Conservation (phyloP, 1,140 invertebrate species). For the Cheumatopsyche charites region DNA sequence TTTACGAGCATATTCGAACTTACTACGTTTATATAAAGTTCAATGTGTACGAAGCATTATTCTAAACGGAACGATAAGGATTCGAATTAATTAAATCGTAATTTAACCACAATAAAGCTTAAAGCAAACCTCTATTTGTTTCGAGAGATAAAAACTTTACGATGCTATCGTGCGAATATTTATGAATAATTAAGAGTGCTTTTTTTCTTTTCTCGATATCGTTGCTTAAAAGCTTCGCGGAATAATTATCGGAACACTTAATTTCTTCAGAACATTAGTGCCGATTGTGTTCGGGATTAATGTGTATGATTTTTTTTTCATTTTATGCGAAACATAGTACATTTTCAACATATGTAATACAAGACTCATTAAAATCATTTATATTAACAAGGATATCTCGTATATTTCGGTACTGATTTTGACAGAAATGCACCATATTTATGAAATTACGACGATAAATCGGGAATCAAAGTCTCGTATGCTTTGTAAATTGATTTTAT, state of each 20-base stretch:
- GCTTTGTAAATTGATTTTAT: no score
- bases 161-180: conserved; percentile 11
- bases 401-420: no score
- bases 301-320: neutral
- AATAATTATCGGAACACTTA: neutral
- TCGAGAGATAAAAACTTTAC: conserved; percentile 3
- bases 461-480: no score
- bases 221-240: no score
- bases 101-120: conserved; percentile 18
- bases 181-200: conserved; percentile 18
- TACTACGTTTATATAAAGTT: neutral
- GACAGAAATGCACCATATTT: no score
- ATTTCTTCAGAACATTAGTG: neutral
- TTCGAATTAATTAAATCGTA: conserved; percentile 20
- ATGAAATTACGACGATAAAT: no score
- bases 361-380: no score
- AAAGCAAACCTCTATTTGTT: conserved; percentile 17
- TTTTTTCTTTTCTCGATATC: neutral
- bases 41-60: neutral
- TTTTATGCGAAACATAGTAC: no score
- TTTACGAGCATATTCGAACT: neutral
- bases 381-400: no score
- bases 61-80: conserved; percentile 3
- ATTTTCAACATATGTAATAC: no score
- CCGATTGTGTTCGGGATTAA: neutral